Base-by-base conservation (phyloP, 2,113 vertebrate species). In the Erinaceus europaeus region DNA sequence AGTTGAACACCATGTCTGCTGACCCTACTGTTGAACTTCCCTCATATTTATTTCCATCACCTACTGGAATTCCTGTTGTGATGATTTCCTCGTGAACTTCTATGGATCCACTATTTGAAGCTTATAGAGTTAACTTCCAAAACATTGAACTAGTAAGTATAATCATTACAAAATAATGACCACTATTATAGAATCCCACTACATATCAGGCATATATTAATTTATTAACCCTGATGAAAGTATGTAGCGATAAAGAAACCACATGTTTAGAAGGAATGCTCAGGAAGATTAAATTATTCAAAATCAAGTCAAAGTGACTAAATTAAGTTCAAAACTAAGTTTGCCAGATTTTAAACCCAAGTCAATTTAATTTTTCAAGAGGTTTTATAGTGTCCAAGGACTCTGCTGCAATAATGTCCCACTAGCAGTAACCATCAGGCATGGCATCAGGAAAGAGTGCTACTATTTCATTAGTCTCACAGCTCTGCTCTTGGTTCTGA, bases 11-110 rank as follows among this genome's bases (percentile, higher is more conserved):
- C 6, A 3, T 25, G 10, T 18, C 46, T 40, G 44, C 18, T 52
- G 32, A 20, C 10, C 71, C 36, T 50, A 4, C 8, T 23, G n/a
- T 4, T 67, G 23, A 78, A 14, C 55, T 29, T 10, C 69, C 9
- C 6, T 14, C 38, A 55, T 44, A 57, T n/a, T n/a, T n/a, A n/a
- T n/a, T n/a, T n/a, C n/a, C n/a, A n/a, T n/a, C n/a, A n/a, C n/a
- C n/a, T n/a, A n/a, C n/a, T n/a, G n/a, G 20, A 23, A 90, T 76
- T 73, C n/a, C 29, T 89, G 6, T 72, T 84, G 91, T 59, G 72
- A 53, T 67, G 44, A 85, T 69, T 71, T 15, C 0, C 6, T 8
- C 18, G 38, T 32, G 12, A 32, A 57, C 34, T 23, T 4, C 15
- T 71, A 36, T 76, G 62, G 68, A 73, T 27, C 32, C 13, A 72